phyloP scores from a whole-genome alignment of 2,888 invertebrate genomes.

The Diplazon laetatorius region DNA sequence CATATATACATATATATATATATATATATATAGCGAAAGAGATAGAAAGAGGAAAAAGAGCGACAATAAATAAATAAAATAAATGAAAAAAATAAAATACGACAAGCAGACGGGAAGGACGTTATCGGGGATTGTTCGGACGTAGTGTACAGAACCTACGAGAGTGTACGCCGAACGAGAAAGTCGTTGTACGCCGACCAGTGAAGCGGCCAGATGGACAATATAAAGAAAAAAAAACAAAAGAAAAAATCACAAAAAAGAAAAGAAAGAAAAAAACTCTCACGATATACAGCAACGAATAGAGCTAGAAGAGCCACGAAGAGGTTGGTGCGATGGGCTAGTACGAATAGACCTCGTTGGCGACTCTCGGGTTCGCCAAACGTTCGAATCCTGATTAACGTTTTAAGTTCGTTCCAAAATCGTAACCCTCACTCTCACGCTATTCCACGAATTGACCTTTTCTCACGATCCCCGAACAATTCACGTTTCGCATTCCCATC shows the following conservation, averaged over 20 bases:
- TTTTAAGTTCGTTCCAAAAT: constrained; percentile 56
- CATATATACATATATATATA: no score
- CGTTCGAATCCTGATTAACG: constrained; percentile 59
- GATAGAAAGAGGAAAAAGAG: no score
- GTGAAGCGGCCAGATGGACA: constrained; percentile 34
- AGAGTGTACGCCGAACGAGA: not conserved
- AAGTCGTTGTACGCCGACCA: constrained; percentile 27
- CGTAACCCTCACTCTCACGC: constrained; percentile 38
- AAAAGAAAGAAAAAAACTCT: no score
- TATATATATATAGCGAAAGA: no score
- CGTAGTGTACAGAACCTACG: not conserved
- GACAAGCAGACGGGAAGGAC: not conserved
- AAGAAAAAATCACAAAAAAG: no score
- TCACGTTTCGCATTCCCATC: constrained; percentile 5
- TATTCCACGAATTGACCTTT: constrained; percentile 1
- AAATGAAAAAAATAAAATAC: not conserved
- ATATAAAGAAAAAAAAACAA: no score
- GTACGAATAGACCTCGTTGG: constrained; percentile 20
- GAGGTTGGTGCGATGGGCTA: not conserved
- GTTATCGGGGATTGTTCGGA: constrained; percentile 30
- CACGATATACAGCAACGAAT: not conserved
- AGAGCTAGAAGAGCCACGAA: not conserved
- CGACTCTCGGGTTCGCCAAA: constrained; percentile 36
- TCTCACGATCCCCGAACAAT: not conserved
- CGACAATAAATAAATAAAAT: constrained; percentile 3